Conservation (phyloP, 2,113 vertebrate species). For the Tringa solitaria region DNA sequence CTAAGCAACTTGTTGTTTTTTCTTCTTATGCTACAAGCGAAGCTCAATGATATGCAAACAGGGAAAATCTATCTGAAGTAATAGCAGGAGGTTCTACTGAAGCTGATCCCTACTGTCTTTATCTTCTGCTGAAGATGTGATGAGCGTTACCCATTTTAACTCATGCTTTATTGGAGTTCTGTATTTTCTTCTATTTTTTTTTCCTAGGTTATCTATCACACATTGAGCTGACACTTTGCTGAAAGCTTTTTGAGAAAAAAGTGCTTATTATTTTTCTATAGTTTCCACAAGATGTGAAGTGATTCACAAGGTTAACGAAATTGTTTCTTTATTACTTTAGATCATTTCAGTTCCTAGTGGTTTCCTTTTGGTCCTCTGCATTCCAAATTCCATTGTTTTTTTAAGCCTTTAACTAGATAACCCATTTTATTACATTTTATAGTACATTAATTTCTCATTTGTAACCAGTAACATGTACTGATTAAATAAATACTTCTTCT, state of each 20-base stretch:
- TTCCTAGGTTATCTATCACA: accelerated
- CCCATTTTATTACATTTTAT: not conserved
- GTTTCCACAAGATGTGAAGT: not conserved
- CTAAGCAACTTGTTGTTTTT: not conserved
- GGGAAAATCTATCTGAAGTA: not conserved
- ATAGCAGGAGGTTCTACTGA: not conserved
- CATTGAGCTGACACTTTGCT: not conserved
- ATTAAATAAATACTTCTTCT: not conserved
- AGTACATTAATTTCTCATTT: not conserved
- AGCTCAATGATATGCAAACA: not conserved
- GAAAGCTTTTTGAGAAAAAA: not conserved
- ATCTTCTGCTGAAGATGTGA: not conserved
- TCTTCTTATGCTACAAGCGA: not conserved
- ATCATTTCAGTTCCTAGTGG: not conserved
- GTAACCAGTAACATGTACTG: not conserved
- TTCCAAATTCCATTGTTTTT: not conserved
- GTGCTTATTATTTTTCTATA: not conserved
- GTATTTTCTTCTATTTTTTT: accelerated
- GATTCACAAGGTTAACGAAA: not conserved
- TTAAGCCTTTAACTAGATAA: not conserved
- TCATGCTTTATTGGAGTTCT: not conserved
- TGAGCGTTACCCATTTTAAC: not conserved
- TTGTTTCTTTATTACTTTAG: not conserved
- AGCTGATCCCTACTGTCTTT: not conserved
- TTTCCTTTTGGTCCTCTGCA: not conserved